phyloP scores from a whole-genome alignment of 2,888 invertebrate species.

The Sipha maydis region DNA sequence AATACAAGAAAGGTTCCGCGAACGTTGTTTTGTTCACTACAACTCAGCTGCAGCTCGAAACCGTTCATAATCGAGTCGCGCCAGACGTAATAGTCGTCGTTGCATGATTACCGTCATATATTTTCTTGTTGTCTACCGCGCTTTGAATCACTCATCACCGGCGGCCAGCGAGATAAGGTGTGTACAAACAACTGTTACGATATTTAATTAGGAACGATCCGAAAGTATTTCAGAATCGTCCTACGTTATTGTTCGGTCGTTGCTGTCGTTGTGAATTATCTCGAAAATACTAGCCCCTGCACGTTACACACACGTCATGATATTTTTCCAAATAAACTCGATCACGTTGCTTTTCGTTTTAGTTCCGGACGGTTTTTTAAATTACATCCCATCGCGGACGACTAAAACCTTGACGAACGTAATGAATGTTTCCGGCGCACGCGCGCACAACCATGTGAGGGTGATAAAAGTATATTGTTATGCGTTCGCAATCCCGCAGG shows the following conservation, averaged over 20 bases:
- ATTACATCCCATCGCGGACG: constrained; percentile 9
- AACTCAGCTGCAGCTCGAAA: neutral
- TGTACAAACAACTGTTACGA: neutral
- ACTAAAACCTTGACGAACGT: neutral
- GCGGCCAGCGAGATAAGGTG: neutral
- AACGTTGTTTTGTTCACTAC: neutral
- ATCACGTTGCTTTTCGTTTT: neutral
- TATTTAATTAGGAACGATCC: neutral
- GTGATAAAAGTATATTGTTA: constrained; percentile 31
- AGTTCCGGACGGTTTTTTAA: constrained; percentile 21
- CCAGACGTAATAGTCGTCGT: too few relatives aligned
- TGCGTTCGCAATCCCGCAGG: neutral
- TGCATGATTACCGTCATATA: neutral
- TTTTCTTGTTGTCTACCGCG: neutral
- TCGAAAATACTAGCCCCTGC: too few relatives aligned
- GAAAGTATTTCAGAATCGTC: neutral
- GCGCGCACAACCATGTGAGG: neutral
- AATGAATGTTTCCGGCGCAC: constrained; percentile 37
- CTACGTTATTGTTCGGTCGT: too few relatives aligned
- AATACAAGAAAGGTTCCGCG: neutral
- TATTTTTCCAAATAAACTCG: neutral
- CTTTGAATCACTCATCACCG: neutral
- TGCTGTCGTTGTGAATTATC: too few relatives aligned
- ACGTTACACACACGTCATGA: too few relatives aligned
- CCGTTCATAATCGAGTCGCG: neutral